phyloP scores from a whole-genome alignment of 2,888 invertebrate species.

The Hirtodrosophila histrioides region DNA sequence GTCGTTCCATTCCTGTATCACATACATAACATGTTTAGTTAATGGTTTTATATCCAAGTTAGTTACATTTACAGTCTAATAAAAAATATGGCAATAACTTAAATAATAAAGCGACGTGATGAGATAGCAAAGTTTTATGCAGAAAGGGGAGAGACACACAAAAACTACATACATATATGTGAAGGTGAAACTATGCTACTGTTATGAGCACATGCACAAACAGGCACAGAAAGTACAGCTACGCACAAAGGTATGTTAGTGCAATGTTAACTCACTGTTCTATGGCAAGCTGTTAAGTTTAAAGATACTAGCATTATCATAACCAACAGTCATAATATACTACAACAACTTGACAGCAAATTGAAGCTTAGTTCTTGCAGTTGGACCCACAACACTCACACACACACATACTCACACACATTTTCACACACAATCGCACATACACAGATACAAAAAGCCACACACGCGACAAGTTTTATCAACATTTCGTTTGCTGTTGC shows the following conservation, averaged over 20 bases:
- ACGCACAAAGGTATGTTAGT: slow-evolving; percentile 16
- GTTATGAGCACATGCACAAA: slow-evolving; percentile 52
- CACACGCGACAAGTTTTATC: slow-evolving; percentile 56
- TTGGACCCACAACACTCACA: slow-evolving; percentile 20
- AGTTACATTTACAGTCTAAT: slow-evolving; percentile 23
- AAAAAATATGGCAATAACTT: slow-evolving; percentile 27
- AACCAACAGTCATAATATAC: slow-evolving; percentile 8
- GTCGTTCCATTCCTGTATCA: slow-evolving; percentile 96
- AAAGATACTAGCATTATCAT: slow-evolving; percentile 5
- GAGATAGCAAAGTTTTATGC: slow-evolving; percentile 42
- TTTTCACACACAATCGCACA: not conserved
- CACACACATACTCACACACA: slow-evolving; percentile 6
- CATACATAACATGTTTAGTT: slow-evolving; percentile 36
- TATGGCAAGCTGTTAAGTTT: slow-evolving; percentile 15
- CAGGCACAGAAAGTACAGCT: slow-evolving; percentile 26
- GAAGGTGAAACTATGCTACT: slow-evolving; percentile 22
- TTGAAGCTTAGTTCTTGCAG: slow-evolving; percentile 35
- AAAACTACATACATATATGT: slow-evolving; percentile 7
- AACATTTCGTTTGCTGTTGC: slow-evolving; percentile 51
- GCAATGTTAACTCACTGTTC: slow-evolving; percentile 30
- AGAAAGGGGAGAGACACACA: slow-evolving; percentile 25
- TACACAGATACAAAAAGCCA: slow-evolving; percentile 13
- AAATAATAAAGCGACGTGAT: slow-evolving; percentile 72
- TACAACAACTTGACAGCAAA: slow-evolving; percentile 33
- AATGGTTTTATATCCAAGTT: slow-evolving; percentile 32